Base-by-base conservation (phyloP, 2,797 vertebrate species). In the Chrysocyon brachyurus region DNA sequence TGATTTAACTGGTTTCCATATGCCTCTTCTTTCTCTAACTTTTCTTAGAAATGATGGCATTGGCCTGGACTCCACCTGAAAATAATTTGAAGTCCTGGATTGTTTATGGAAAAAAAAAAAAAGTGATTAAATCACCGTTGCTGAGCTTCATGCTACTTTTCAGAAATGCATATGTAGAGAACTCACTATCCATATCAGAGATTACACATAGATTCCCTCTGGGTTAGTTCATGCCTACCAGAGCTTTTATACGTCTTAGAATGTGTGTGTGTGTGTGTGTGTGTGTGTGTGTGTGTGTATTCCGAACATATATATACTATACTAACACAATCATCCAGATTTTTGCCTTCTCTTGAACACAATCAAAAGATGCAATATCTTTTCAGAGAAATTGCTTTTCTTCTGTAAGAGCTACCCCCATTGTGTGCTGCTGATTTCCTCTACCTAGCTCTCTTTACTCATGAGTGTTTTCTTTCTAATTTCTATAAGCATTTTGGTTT, bases 51-150 rank as follows among this genome's bases (percentile, higher is more conserved):
- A 90, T 88, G 66, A 81, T 59, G 22, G 3, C 40, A 84, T 28
- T 66, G 26, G 15, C 70, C 84, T 21, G 49, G 7, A 75, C 17
- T 81, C 28, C 94, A 61, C 24, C 26, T 96, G 66, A 93, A 87
- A 97, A 97, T 87, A 87, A 56, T 68, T 93, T 78, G 78, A 91
- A 89, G 75, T 49, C 73, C 28, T 26, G 4, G 2, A 6, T 84
- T 84, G 54, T 78, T 70, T n/a, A 93, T 75, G 33, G 22, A 26
- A 87, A 90, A 83, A 40, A 3, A 70, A 3, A 70, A 88, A 89
- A 57, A 26, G 9, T n/a, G 73, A 57, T 54, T 88, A 64, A 87
- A 81, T 96, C 89, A 81, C 9, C 24, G 5, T 59, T 83, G 5
- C 10, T 94, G 54, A 91, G 56, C 56, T 33, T 49, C 21, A 85